Base-by-base conservation (phyloP, 1,140 invertebrate species). In the Geopemphigus sp. region DNA sequence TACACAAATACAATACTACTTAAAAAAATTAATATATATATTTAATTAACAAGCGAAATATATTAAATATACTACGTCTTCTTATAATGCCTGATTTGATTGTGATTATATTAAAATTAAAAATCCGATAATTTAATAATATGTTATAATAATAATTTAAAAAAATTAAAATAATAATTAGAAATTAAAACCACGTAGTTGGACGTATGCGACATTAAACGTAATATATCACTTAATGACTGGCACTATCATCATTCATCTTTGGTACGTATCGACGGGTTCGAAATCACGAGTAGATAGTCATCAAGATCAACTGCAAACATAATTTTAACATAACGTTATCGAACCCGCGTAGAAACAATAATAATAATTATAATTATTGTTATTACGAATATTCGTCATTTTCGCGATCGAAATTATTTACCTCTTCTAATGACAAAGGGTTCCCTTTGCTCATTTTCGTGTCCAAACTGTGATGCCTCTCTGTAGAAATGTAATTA, bases 391-490 rank as follows among this genome's bases (percentile, higher is more conserved):
- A 68, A 24, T 68, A 26, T 10, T 32, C 32, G 32, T 8, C 32
- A 26, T 26, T 24, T 26, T 19, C 24, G 2, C 10, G 59, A 53
- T 61, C 4, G 22, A 61, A 19, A 56, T 56, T 22, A 76, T 76
- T 91, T 85, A 92, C 90, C 87, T 92, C 91, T 88, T 92, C 91
- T 82, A 92, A 85, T 12, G 91, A 91, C 54, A 92, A 85, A 76
- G 90, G 91, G 85, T 92, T 92, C 54, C 89, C 88, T 84, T 92
- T 92, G 56, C 74, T 78, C 86, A 91, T 88, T 87, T 92, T 92
- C 45, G 89, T 89, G 84, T 92, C 91, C 47, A 92, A 87, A 83
- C 88, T 90, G 82, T 90, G 89, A 84, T 90, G 91, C 81, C 91
- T 83, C 83, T 92, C 91, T 92, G 86, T 92, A 86, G 14, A 29